Conservation (phyloP, 1,140 invertebrate genomes). For the Trichomalopsis sarcophagae region DNA sequence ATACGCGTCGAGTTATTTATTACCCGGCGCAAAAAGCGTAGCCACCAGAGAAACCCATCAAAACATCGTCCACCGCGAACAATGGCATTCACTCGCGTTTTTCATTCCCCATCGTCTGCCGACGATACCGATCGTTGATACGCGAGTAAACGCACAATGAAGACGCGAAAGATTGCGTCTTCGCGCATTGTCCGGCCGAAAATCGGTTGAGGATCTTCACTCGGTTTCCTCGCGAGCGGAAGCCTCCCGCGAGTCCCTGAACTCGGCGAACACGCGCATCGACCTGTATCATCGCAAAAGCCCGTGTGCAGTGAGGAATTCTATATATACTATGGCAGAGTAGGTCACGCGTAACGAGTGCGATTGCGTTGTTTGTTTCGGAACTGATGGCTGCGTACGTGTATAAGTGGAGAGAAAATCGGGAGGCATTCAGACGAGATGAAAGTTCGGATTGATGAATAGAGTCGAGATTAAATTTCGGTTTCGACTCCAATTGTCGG, state of each 20-base stretch:
- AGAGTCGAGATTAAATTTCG: too few species aligned
- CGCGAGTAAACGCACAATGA: background rate
- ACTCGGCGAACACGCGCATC: background rate
- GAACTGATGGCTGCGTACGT: too few species aligned
- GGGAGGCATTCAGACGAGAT: constrained; percentile 10
- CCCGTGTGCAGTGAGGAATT: background rate
- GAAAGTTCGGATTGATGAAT: constrained; percentile 18
- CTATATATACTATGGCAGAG: background rate
- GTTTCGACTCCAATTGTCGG: too few species aligned
- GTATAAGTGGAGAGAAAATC: too few species aligned
- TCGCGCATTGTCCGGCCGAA: constrained; percentile 17
- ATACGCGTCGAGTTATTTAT: constrained; percentile 30
- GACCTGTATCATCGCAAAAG: background rate
- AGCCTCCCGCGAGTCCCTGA: constrained; percentile 39
- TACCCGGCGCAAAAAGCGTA: constrained; percentile 7
- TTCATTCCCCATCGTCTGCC: background rate
- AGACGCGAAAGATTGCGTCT: background rate
- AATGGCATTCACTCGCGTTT: background rate
- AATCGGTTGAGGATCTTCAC: constrained; percentile 54
- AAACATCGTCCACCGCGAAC: background rate
- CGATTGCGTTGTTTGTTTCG: constrained; percentile 5
- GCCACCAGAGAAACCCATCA: background rate
- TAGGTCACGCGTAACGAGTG: constrained; percentile 23
- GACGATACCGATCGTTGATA: background rate
- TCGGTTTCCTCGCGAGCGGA: constrained; percentile 52